Evolutionary conservation across 2,797 vertebrate species (phyloP).

Genomic region (Cryptoprocta ferox): DNA sequence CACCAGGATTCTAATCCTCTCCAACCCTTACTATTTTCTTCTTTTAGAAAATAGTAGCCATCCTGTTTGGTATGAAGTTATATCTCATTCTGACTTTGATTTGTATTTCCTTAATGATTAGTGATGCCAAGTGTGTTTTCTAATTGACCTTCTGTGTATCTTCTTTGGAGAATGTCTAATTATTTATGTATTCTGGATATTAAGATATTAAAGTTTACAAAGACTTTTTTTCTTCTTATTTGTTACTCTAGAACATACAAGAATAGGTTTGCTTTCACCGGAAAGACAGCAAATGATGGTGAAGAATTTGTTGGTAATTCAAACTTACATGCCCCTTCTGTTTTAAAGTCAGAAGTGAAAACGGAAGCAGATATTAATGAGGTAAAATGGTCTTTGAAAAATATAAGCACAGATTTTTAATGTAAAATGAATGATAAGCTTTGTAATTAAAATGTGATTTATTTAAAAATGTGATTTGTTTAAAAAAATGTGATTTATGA

Average conservation of each 20-base stretch:
- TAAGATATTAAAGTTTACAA: not conserved
- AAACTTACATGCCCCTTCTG: not conserved
- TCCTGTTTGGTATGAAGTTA: not conserved
- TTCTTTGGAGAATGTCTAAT: not conserved
- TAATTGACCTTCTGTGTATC: not conserved
- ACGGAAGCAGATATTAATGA: constrained; percentile 51
- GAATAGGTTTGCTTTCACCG: not conserved
- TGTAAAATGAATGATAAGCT: not conserved
- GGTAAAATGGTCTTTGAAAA: constrained; percentile 72
- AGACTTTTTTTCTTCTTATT: constrained; percentile 6
- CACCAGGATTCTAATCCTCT: not conserved
- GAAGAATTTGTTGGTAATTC: not conserved
- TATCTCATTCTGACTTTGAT: not conserved
- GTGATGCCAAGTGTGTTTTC: not conserved
- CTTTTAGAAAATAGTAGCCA: not conserved
- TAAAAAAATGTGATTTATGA: constrained; percentile 25
- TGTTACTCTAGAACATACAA: constrained; percentile 65
- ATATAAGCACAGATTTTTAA: not conserved
- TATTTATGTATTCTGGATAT: not conserved
- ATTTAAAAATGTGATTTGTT: not conserved
- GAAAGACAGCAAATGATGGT: not conserved
- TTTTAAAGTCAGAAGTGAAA: constrained; percentile 46
- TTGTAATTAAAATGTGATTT: constrained; percentile 21
- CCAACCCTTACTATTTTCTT: not conserved
- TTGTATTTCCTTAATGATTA: not conserved